A percentile compares a stretch with the other conserved stretches of the same genome.
These are phyloP conservation scores for Chamaetylas fuelleborni DNA, from an alignment of 2,113 vertebrate species.

Conservation along the genomic window DNA sequence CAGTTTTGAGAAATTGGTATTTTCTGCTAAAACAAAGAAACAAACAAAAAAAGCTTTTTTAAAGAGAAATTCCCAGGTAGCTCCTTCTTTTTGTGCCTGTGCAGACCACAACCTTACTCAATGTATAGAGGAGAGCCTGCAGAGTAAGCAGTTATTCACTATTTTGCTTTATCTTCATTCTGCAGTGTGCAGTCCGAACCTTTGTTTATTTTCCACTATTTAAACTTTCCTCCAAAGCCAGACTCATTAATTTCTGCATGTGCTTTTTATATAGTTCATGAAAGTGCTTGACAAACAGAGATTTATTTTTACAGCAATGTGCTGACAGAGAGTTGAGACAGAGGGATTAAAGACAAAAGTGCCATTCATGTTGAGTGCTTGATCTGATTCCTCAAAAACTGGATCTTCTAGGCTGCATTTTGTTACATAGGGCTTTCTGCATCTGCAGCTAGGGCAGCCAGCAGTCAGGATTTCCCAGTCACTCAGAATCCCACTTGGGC, in stretches of 20 bases:
- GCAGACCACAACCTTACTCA: neutral
- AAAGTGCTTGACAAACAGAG: neutral
- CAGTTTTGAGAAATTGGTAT: neutral
- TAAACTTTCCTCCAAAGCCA: constrained; percentile 9
- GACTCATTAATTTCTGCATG: neutral
- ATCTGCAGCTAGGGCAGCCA: neutral
- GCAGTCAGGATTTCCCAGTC: neutral
- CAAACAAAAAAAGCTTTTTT: neutral
- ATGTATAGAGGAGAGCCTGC: neutral
- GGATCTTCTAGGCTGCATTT: accelerated
- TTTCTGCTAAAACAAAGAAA: constrained; percentile 3
- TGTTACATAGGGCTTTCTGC: neutral
- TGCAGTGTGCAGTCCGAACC: neutral
- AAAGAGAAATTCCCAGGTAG: neutral
- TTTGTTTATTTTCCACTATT: constrained; percentile 27
- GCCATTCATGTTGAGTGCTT: neutral
- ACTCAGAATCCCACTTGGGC: accelerated
- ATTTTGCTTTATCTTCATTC: constrained; percentile 12
- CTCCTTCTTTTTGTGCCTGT: neutral
- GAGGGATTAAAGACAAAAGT: neutral
- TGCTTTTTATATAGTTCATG: neutral
- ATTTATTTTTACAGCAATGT: neutral
- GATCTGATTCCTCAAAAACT: neutral
- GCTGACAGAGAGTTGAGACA: neutral
- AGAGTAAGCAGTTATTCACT: neutral